Base-by-base conservation (phyloP, 1,140 invertebrate genomes). In the Ptiloglossa arizonensis region DNA sequence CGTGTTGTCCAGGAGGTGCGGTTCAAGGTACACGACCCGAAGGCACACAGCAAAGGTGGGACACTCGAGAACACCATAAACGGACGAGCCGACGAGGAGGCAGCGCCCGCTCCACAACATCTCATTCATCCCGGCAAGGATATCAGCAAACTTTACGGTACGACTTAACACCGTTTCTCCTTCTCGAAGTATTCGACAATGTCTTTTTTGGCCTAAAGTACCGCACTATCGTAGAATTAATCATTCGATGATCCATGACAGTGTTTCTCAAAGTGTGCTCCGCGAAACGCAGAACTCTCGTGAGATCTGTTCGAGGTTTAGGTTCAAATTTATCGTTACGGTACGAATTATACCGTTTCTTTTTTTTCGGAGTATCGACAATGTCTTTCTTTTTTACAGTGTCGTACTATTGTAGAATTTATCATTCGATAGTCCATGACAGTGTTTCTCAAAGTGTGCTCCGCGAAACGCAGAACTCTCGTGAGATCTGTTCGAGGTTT, bases 1-100 rank as follows among this genome's bases (percentile, higher is more conserved):
- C 95, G 94, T 94, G 95, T 95, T 96, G 91, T 93, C 93, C 96
- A 98, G 97, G 97, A 98, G 95, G 97, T 98, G 91, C 96, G 97
- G 89, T 97, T 97, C 94, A 98, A 98, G 94, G 96, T 97, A 72
- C 96, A 97, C 93, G 97, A 98, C 94, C 97, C 97, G 15, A 98
- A 97, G 93, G 96, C 96, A 88, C 97, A 97, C 91, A 97, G 96
- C 89, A 98, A 98, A 93, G 97, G 97, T 64, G 97, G 96, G 35
- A 97, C 97, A 3, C 93, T 98, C 79, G 97, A 98, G 93, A 97
- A 97, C 90, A 97, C 96, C 48, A 96, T 98, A 67, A 97, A 98
- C 89, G 97, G 97, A n/a, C 94, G 93, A 82, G 93, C 93, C 44
- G 94, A 95, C 79, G 95, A 95, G 86, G 95, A 95, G 90, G 95